These are phyloP conservation scores for Frankliniella fusca DNA, from an alignment of 2,888 invertebrate genomes.

Conservation along the genomic window DNA sequence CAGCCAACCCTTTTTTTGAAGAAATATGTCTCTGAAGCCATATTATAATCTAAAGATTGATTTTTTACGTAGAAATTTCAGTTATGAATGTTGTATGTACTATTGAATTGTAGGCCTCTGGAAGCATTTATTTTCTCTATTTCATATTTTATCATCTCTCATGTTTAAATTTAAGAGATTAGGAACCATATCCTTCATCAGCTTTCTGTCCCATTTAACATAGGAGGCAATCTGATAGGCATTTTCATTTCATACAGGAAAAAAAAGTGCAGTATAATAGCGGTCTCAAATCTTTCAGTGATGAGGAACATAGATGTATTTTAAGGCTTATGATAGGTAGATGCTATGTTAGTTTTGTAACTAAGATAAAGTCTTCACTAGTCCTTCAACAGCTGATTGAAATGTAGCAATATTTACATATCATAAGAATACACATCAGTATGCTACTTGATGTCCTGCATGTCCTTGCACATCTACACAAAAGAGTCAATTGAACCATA, in stretches of 20 bases:
- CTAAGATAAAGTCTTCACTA: constrained; percentile 2
- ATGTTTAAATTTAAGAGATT: too few relatives aligned
- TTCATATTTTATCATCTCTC: constrained; percentile 1
- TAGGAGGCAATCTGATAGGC: not conserved
- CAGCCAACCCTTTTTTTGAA: not conserved
- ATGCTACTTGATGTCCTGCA: not conserved
- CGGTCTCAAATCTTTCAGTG: not conserved
- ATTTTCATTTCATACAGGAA: not conserved
- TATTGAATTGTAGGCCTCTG: constrained; percentile 13
- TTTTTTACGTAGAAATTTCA: not conserved
- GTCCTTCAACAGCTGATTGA: not conserved
- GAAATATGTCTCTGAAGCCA: too few relatives aligned
- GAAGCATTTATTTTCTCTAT: constrained; percentile 23
- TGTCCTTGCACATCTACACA: not conserved
- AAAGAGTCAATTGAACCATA: not conserved
- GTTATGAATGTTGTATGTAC: not conserved
- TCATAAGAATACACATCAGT: not conserved
- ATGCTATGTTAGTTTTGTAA: constrained; percentile 25
- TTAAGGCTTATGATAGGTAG: not conserved
- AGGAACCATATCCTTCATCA: not conserved
- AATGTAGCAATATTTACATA: constrained; percentile 22
- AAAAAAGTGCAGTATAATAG: not conserved
- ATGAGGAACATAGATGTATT: not conserved
- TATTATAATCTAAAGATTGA: not conserved
- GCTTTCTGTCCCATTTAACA: not conserved